phyloP scores from a whole-genome alignment of 1,140 invertebrate genomes.

The Diabrotica virgifera region DNA sequence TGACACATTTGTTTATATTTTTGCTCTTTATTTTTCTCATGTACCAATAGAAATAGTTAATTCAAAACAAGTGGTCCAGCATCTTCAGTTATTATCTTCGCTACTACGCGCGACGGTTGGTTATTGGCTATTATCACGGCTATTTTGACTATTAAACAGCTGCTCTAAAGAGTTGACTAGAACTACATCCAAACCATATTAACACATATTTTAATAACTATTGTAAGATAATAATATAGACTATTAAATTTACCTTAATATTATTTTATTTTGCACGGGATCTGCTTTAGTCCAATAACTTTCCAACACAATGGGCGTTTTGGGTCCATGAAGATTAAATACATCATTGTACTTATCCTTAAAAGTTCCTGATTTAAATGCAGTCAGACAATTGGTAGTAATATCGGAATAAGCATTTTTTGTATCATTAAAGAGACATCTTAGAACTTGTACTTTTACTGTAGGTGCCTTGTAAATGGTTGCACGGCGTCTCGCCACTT shows the following conservation, averaged over 20 bases:
- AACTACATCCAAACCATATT: no score
- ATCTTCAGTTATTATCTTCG: no score
- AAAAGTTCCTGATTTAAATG: constrained; percentile 4
- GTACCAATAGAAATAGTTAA: no score
- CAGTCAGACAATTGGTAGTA: not conserved
- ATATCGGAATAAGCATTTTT: constrained; percentile 6
- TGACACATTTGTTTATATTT: no score
- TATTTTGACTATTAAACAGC: no score
- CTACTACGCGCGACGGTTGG: no score
- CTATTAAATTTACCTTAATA: not conserved
- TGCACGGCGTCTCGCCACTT: not conserved
- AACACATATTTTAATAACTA: no score
- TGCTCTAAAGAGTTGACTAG: no score
- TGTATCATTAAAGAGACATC: constrained; percentile 3
- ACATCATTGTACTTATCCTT: constrained; percentile 4
- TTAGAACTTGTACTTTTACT: not conserved
- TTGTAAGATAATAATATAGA: no score
- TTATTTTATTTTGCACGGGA: not conserved
- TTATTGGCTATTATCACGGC: no score
- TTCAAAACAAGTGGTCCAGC: no score
- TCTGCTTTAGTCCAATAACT: not conserved
- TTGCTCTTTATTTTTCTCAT: no score
- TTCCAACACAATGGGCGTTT: not conserved
- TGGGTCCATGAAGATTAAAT: not conserved
- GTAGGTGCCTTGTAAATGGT: not conserved